phyloP scores from a whole-genome alignment of 2,113 vertebrate species.

The Pelvicachromis taeniatus region DNA sequence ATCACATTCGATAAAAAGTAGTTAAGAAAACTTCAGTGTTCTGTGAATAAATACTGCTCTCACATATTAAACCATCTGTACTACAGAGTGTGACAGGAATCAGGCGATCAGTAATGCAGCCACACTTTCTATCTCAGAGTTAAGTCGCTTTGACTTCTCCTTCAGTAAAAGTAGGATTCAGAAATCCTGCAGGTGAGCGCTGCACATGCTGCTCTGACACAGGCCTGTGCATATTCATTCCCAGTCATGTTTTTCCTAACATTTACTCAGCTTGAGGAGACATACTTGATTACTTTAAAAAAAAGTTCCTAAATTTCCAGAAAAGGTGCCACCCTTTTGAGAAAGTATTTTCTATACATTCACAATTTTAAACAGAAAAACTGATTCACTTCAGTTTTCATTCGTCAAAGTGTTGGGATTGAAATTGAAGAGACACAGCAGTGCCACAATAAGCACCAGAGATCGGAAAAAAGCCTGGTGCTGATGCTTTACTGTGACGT shows the following conservation, averaged over 20 bases:
- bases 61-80: background rate
- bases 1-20: background rate
- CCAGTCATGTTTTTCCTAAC: background rate
- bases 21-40: background rate
- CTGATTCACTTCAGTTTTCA: background rate
- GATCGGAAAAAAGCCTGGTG: background rate
- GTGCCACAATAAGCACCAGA: background rate
- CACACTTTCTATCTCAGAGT: background rate
- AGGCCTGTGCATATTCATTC: background rate
- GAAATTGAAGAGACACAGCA: background rate
- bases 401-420: background rate
- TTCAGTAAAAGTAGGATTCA: background rate
- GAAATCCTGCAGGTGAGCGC: background rate
- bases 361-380: background rate
- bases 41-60: background rate
- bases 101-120: accelerated
- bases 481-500: background rate
- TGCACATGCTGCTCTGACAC: background rate
- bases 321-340: too few relatives aligned
- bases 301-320: too few relatives aligned
- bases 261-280: background rate
- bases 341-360: background rate
- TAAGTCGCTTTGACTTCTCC: background rate
- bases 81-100: background rate
- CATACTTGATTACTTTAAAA: background rate